Evolutionary conservation across 2,888 invertebrate genomes (phyloP), one percentile per base, ranked within the genome.

Genomic region (Villa cingulata): DNA sequence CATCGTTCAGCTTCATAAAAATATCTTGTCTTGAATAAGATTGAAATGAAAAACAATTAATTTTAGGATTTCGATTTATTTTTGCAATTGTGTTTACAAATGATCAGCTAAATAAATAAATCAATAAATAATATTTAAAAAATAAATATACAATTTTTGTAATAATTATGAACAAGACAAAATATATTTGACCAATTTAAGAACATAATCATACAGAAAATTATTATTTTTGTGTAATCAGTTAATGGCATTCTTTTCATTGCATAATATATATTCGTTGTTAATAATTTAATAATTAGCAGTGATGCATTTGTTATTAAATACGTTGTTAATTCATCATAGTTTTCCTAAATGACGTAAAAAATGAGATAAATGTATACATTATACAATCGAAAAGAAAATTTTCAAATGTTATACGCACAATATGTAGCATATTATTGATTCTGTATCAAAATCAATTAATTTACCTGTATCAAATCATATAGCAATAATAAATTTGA

Each of bases 141-240:
- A 15, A 43, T 20, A 40, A 45, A 45, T 6, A 45, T 20, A 23
- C 45, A 45, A 4, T 12, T 34, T 14, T 45, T 40, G n/a, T 45
- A 45, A 4, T 34, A 20, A 17, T 40, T 40, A 20, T 40, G 34
- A 34, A 45, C 40, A 9, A 40, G 14, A 23, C 45, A 45, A 36
- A 20, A 23, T 14, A 40, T 5, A 19, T 45, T 34, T 7, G 40
- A 34, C 40, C 45, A 45, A 34, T 40, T 36, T 6, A 45, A 34
- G 7, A 45, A n/a, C 19, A n/a, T 9, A 14, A 40, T 20, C 5
- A 40, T 3, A 14, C 20, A 20, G 6, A 40, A 20, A 5, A 45
- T 16, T 17, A 45, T 34, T 40, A 39, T 19, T 4, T 20, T 34
- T 16, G 40, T 45, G 18, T 39, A 45, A 16, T 45, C 29, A 9